Percentiles rank a stretch among this genome's conserved stretches.
Conservation (phyloP, 2,113 vertebrate genomes). For the Gnathonemus echidnorhynchus region DNA sequence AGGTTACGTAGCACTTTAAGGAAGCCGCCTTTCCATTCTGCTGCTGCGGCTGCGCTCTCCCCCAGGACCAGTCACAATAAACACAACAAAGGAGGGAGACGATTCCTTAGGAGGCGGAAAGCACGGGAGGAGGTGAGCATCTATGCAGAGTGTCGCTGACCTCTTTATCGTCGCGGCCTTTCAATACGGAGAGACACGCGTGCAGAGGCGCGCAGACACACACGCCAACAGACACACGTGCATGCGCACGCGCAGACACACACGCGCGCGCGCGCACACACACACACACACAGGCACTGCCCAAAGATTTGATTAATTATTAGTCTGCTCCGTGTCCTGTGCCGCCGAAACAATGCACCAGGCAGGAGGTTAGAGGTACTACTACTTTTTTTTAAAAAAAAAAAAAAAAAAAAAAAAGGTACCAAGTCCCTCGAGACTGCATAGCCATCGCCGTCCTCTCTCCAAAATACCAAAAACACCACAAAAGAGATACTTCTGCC, state of each 20-base stretch:
- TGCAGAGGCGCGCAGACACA: neutral
- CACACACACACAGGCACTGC: neutral
- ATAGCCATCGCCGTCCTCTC: neutral
- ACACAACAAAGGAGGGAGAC: neutral
- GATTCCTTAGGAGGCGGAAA: neutral
- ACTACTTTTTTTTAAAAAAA: neutral
- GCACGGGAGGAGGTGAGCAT: neutral
- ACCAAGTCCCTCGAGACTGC: neutral
- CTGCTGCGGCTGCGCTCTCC: neutral
- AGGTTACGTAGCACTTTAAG: neutral
- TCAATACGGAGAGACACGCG: neutral
- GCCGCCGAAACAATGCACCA: neutral
- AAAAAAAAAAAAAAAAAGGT: neutral
- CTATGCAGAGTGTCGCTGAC: neutral
- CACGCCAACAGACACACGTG: neutral
- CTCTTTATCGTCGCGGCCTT: constrained; percentile 4
- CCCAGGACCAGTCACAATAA: neutral
- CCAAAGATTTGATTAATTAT: neutral
- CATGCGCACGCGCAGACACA: neutral
- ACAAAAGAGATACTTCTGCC: neutral
- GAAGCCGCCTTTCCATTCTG: neutral
- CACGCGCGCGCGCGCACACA: neutral
- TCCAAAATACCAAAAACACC: neutral
- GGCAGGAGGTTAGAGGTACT: neutral
- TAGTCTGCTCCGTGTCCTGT: neutral